phyloP scores from a whole-genome alignment of 2,797 vertebrate species.

The Spheniscus humboldti region DNA sequence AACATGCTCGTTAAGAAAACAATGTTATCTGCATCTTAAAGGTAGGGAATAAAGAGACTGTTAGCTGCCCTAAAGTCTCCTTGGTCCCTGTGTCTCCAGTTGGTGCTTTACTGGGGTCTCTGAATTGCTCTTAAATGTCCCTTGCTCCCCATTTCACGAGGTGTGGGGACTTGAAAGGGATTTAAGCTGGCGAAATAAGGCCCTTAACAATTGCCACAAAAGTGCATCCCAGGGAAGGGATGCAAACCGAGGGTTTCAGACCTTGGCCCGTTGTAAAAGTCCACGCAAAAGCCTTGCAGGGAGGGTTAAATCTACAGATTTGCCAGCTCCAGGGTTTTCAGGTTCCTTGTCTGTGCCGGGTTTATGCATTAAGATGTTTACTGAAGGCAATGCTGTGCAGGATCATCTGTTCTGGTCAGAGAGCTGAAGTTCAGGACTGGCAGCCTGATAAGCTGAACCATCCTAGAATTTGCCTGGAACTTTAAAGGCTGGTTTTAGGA shows the following conservation, averaged over 20 bases:
- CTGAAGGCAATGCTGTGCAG: not conserved
- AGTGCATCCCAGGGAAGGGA: not conserved
- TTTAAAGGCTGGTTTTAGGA: not conserved
- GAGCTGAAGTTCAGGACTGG: not conserved
- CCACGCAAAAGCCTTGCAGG: not conserved
- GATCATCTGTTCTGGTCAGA: not conserved
- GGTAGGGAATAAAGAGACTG: not conserved
- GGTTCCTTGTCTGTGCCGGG: not conserved
- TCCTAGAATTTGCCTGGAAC: not conserved
- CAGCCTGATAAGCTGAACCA: not conserved
- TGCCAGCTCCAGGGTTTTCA: not conserved
- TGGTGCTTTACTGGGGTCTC: not conserved
- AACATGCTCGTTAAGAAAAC: not conserved
- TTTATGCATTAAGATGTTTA: not conserved
- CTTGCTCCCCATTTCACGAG: not conserved
- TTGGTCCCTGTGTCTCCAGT: not conserved
- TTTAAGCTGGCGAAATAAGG: not conserved
- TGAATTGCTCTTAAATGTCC: not conserved
- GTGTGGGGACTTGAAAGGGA: not conserved
- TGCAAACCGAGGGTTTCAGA: not conserved
- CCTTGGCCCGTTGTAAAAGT: not conserved
- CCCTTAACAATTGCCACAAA: not conserved
- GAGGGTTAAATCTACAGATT: accelerated
- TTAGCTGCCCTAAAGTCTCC: not conserved
- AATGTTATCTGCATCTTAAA: not conserved